phyloP scores from a whole-genome alignment of 2,113 vertebrate genomes.

The Meles meles region DNA sequence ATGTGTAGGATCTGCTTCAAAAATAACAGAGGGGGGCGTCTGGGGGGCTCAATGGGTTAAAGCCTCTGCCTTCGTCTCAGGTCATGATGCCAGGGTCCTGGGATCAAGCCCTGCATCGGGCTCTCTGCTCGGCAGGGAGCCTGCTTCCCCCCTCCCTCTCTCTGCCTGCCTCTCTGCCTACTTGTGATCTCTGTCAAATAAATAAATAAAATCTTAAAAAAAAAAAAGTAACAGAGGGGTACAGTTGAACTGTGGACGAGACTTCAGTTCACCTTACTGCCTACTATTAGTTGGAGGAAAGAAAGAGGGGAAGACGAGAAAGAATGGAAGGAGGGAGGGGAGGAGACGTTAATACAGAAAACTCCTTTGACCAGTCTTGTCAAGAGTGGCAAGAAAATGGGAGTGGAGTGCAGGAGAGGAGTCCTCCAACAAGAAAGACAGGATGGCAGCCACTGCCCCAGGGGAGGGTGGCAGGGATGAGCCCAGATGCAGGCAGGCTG shows the following conservation, averaged over 20 bases:
- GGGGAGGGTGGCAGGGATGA: not conserved
- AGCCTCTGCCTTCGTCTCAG: too few relatives aligned
- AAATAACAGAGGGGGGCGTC: not conserved
- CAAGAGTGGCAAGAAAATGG: not conserved
- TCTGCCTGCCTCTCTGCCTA: too few relatives aligned
- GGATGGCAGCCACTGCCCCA: not conserved
- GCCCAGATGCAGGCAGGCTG: not conserved
- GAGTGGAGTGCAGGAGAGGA: not conserved
- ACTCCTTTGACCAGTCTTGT: not conserved
- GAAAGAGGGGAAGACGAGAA: not conserved
- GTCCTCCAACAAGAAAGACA: not conserved
- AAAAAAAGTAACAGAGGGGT: not conserved
- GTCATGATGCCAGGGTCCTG: too few relatives aligned
- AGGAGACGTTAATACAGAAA: not conserved
- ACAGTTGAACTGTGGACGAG: accelerated
- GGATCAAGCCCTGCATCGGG: too few relatives aligned
- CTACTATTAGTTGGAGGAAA: too few relatives aligned
- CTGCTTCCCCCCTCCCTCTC: too few relatives aligned
- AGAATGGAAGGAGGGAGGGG: not conserved
- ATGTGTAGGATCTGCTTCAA: not conserved
- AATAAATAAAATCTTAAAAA: too few relatives aligned
- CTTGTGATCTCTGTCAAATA: too few relatives aligned
- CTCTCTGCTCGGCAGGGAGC: too few relatives aligned
- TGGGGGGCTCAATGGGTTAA: not conserved
- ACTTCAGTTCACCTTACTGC: accelerated